Evolutionary conservation across 2,797 vertebrate species (phyloP).

Genomic region (Vultur gryphus): DNA sequence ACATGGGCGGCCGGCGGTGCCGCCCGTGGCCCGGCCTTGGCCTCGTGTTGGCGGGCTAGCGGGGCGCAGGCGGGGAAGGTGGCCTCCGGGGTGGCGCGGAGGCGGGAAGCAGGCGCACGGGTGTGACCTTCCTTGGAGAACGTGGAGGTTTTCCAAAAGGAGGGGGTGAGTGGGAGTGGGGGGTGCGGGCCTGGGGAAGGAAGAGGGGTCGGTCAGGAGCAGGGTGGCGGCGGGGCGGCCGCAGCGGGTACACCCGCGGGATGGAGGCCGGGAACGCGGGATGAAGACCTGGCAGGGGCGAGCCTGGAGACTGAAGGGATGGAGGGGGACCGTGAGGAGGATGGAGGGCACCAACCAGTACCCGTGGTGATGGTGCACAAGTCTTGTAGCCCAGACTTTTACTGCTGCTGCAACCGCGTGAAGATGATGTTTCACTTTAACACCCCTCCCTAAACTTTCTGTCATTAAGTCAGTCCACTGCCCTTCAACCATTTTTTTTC

Average conservation of each 20-base stretch:
- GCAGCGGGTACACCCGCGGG: neutral
- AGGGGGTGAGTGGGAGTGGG: neutral
- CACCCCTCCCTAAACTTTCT: neutral
- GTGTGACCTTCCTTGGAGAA: neutral
- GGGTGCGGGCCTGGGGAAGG: neutral
- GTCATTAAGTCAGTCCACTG: neutral
- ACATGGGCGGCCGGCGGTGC: neutral
- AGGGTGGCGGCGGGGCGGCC: neutral
- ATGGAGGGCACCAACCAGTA: neutral
- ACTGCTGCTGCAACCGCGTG: no score
- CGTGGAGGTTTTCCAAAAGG: neutral
- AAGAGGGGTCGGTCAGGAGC: neutral
- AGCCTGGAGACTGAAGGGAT: neutral
- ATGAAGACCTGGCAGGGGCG: neutral
- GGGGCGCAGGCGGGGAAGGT: neutral
- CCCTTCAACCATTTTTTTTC: neutral
- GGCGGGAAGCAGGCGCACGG: neutral
- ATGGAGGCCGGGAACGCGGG: neutral
- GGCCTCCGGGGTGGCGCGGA: neutral
- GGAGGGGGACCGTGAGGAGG: neutral
- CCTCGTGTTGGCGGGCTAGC: neutral
- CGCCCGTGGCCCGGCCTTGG: neutral
- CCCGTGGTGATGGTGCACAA: neutral
- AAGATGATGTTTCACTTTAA: neutral
- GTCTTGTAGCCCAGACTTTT: neutral